Evolutionary conservation across 2,797 vertebrate genomes (phyloP).

Genomic region (Lagodon rhomboides): DNA sequence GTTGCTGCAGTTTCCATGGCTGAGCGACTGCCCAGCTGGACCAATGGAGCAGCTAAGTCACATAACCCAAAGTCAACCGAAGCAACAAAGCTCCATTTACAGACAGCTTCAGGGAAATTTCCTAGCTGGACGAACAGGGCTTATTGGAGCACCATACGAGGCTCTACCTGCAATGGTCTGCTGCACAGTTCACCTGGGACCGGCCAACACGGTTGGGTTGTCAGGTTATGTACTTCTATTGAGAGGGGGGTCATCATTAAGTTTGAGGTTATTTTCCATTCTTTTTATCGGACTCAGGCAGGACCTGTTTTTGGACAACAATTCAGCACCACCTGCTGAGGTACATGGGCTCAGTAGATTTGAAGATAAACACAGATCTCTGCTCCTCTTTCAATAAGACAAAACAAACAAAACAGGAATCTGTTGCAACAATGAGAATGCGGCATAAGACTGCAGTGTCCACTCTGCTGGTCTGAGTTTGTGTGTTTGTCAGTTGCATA

Average conservation of each 20-base stretch:
- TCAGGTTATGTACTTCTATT: neutral
- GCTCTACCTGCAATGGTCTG: neutral
- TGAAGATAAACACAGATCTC: neutral
- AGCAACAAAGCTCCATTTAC: conserved; percentile 2
- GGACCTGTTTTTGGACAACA: neutral
- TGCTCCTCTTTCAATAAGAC: neutral
- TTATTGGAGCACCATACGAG: neutral
- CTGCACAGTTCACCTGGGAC: neutral
- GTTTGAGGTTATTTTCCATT: neutral
- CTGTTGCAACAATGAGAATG: neutral
- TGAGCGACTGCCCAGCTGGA: neutral
- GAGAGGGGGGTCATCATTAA: neutral
- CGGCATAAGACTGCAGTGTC: neutral
- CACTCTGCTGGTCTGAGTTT: neutral
- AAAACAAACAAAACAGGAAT: neutral
- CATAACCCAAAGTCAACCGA: neutral
- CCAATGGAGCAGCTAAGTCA: neutral
- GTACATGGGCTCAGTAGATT: neutral
- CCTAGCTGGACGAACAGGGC: neutral
- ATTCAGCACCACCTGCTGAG: too few relatives aligned
- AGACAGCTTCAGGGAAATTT: neutral
- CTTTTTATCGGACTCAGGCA: neutral
- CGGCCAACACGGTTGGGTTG: neutral
- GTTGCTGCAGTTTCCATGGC: neutral
- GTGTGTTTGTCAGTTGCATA: neutral